Conservation (phyloP, 2,113 vertebrate species). For the Syngnathus floridae region DNA sequence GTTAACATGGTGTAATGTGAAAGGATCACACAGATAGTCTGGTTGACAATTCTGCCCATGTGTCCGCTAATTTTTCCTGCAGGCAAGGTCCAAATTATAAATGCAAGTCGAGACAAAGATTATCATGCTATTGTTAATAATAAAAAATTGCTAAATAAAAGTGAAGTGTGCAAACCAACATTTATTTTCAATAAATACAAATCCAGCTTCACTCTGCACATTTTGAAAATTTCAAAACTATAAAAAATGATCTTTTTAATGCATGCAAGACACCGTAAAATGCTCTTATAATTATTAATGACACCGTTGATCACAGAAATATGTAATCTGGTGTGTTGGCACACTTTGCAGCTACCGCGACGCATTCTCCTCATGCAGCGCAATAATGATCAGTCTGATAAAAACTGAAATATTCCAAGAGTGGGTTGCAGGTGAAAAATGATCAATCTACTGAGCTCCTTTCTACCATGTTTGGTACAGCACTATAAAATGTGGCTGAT, state of each 20-base stretch:
- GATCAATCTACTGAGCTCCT: neutral
- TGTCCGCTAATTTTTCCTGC: slow-evolving; percentile 24
- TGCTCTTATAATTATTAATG: neutral
- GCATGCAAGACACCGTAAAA: neutral
- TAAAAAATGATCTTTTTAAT: neutral
- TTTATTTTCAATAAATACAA: neutral
- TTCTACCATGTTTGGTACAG: neutral
- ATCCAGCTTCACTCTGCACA: neutral
- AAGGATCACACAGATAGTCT: slow-evolving; percentile 15
- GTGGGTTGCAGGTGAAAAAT: neutral
- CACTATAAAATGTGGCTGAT: neutral
- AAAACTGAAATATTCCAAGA: neutral
- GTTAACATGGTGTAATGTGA: slow-evolving; percentile 36
- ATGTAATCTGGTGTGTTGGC: neutral
- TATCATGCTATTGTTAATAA: neutral
- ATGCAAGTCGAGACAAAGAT: neutral
- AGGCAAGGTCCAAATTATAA: slow-evolving; percentile 9
- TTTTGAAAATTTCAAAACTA: neutral
- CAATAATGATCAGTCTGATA: neutral
- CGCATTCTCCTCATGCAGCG: neutral
- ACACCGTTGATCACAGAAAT: neutral
- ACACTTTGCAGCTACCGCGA: neutral
- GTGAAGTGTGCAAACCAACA: neutral
- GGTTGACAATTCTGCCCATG: slow-evolving; percentile 20
- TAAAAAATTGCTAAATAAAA: neutral